Conservation (phyloP, 2,113 vertebrate genomes). For the Tragelaphus imberbis region DNA sequence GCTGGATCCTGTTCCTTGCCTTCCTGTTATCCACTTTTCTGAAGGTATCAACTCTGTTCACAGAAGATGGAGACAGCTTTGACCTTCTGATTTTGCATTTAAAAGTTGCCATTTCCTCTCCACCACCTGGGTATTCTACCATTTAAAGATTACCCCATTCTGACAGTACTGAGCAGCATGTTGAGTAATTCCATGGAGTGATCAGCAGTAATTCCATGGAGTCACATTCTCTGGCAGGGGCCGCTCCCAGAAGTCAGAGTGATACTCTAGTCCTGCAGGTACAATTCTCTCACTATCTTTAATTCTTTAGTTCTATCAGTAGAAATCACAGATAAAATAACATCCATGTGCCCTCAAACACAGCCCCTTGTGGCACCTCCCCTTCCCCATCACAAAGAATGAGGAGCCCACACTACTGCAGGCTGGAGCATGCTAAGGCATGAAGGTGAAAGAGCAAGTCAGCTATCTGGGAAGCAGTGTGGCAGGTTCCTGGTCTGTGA, state of each 20-base stretch:
- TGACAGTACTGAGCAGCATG: background rate
- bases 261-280: background rate
- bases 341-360: background rate
- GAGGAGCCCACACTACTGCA: background rate
- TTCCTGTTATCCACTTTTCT: background rate
- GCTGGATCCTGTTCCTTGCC: background rate
- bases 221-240: background rate
- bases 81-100: slow-evolving; percentile 6
- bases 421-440: background rate
- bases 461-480: background rate
- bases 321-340: background rate
- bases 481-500: background rate
- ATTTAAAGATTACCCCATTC: background rate
- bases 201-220: background rate
- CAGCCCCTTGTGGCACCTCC: background rate
- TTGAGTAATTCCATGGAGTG: background rate
- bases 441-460: background rate
- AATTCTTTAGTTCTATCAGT: background rate
- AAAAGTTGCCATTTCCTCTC: background rate
- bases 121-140: background rate
- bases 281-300: background rate
- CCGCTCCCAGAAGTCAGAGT: background rate
- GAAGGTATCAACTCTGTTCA: background rate
- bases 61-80: background rate
- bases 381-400: background rate